Evolutionary conservation across 2,888 invertebrate genomes (phyloP).

Genomic region (Sphaeridia pumilis): DNA sequence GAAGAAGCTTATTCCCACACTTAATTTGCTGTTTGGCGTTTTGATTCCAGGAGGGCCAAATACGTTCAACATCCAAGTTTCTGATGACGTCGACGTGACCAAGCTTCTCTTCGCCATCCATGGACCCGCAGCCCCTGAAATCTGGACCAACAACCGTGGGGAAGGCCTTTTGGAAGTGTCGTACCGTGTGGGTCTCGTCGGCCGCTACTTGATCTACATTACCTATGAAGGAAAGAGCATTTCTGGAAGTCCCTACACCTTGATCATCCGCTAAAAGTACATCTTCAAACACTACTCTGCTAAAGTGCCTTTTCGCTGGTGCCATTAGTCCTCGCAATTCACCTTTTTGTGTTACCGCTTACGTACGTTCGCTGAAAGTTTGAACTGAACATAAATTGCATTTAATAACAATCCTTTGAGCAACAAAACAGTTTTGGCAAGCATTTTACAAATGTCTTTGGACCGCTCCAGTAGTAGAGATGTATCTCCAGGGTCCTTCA

Average conservation of each 20-base stretch:
- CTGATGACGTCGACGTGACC: slow-evolving; percentile 16
- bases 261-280: slow-evolving; percentile 16
- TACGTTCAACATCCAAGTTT: slow-evolving; percentile 16
- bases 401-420: too few relatives aligned
- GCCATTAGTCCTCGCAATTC: too few relatives aligned
- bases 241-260: slow-evolving; percentile 17
- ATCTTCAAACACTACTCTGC: too few relatives aligned
- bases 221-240: slow-evolving; percentile 17
- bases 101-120: slow-evolving; percentile 14
- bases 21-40: slow-evolving; percentile 3
- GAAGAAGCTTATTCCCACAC: background rate
- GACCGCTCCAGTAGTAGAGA: slow-evolving; percentile 24
- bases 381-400: too few relatives aligned
- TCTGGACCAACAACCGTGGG: slow-evolving; percentile 19
- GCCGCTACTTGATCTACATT: slow-evolving; percentile 18
- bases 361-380: too few relatives aligned
- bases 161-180: slow-evolving; percentile 17
- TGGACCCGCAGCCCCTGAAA: slow-evolving; percentile 16
- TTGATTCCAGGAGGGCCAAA: slow-evolving; percentile 14
- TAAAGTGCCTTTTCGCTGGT: too few relatives aligned
- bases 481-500: slow-evolving; percentile 28
- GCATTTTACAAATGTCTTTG: slow-evolving; percentile 7
- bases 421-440: too few relatives aligned
- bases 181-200: slow-evolving; percentile 20
- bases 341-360: too few relatives aligned